Evolutionary conservation across 2,888 invertebrate species (phyloP), one percentile per base, ranked within the genome.

Genomic region (Subacronicta megacephala): DNA sequence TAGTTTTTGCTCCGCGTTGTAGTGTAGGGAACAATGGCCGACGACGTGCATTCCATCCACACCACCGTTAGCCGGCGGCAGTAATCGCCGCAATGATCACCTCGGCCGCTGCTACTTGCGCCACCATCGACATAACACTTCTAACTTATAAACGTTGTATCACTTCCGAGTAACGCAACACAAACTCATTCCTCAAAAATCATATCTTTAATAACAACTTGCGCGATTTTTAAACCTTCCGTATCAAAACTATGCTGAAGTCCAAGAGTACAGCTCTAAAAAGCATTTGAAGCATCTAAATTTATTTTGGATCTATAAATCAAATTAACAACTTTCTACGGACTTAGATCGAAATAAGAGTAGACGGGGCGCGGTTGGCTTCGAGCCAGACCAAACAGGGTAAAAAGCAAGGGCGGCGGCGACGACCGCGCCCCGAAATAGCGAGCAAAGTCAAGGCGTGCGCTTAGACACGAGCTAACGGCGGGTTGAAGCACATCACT

Each of bases 371-470:
- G 88, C 83, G 84, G 85, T 89, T 93, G 93, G 93, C 92, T 78
- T 59, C 50, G 75, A 80, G 90, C 93, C 92, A 93, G 90, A 86
- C 86, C 87, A 92, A 93, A 93, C 88, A 92, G 92, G 92, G 93
- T 90, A 91, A 92, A 93, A 93, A 92, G 91, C 83, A 88, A 89
- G 89, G 88, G 84, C 87, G 91, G 87, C 86, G 88, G 81, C 90
- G 83, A 73, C 85, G 84, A 84, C 90, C 90, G 92, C 91, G 87
- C 93, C 93, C 85, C 84, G 84, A 93, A 90, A 93, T 93, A 93
- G 92, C 92, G 88, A 84, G 88, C 90, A 91, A 93, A 92, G 93
- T 92, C 92, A 92, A 92, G 93, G 93, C 90, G 92, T 88, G 89
- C 84, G 78, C 80, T 82, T 82, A 78, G 75, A 71, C 72, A 75